Evolutionary conservation across 2,888 invertebrate genomes (phyloP).

Genomic region (Stenodera caucasica): DNA sequence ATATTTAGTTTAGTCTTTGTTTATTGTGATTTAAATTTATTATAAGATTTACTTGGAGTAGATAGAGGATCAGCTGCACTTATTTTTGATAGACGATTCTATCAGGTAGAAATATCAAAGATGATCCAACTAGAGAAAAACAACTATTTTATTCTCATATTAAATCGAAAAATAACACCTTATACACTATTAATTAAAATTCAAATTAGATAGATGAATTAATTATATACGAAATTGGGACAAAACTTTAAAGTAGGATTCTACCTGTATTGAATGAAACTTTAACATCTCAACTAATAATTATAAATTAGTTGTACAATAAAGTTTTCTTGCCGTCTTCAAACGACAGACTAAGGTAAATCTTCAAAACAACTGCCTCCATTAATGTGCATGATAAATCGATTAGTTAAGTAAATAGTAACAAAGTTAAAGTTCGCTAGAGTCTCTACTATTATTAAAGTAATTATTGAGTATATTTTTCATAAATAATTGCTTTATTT

Average conservation of each 20-base stretch:
- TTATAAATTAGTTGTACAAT: conserved; percentile 6
- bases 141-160: no score
- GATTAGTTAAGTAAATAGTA: conserved; percentile 7
- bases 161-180: no score
- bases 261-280: conserved; percentile 1
- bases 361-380: conserved; percentile 7
- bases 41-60: conserved; percentile 24
- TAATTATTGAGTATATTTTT: background rate
- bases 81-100: conserved; percentile 38
- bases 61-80: conserved; percentile 23
- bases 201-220: conserved; percentile 5
- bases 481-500: background rate
- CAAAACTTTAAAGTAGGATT: background rate
- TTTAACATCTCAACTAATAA: conserved; percentile 7
- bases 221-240: conserved; percentile 4
- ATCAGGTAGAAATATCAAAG: conserved; percentile 36
- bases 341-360: conserved; percentile 7
- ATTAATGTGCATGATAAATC: conserved; percentile 9
- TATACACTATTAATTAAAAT: background rate
- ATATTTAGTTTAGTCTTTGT: conserved; percentile 35
- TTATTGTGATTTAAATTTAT: conserved; percentile 33
- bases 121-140: background rate
- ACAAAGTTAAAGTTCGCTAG: conserved; percentile 1
- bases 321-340: conserved; percentile 4
- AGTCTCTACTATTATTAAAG: background rate